These are phyloP conservation scores for Enteromius argenteus DNA, from an alignment of 2,797 vertebrate species.

Conservation along the genomic window DNA sequence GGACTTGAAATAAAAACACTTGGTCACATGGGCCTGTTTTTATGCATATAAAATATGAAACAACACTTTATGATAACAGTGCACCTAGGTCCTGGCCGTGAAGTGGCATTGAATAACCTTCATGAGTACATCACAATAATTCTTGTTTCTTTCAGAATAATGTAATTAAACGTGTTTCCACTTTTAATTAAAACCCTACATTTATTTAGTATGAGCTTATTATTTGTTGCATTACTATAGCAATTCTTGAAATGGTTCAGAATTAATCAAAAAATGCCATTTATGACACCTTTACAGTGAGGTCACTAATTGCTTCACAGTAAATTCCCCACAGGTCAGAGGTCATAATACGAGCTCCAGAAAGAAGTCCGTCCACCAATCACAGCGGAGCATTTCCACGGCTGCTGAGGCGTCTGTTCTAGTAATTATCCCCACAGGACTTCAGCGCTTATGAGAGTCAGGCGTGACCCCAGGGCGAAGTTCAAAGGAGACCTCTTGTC, in stretches of 20 bases:
- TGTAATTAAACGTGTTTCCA: neutral
- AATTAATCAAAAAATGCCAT: neutral
- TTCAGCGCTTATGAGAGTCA: conserved; percentile 46
- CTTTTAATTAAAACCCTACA: neutral
- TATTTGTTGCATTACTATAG: neutral
- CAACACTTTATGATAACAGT: neutral
- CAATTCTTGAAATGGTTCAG: neutral
- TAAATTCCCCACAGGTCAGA: conserved; percentile 7
- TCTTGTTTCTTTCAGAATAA: neutral
- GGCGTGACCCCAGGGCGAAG: conserved; percentile 49
- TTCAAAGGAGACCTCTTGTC: conserved; percentile 48
- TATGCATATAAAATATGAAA: neutral
- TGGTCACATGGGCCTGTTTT: neutral
- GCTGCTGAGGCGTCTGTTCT: conserved; percentile 16
- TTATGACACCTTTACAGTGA: neutral
- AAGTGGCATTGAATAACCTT: neutral
- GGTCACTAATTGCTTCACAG: neutral
- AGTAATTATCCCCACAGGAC: conserved; percentile 56
- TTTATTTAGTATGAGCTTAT: neutral
- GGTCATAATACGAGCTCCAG: neutral
- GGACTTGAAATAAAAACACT: neutral
- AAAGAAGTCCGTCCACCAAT: conserved; percentile 12
- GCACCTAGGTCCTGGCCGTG: neutral
- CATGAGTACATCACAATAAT: neutral
- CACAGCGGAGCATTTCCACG: conserved; percentile 15